Base-by-base conservation (phyloP, 2,888 invertebrate genomes). In the Lasiommata megera region DNA sequence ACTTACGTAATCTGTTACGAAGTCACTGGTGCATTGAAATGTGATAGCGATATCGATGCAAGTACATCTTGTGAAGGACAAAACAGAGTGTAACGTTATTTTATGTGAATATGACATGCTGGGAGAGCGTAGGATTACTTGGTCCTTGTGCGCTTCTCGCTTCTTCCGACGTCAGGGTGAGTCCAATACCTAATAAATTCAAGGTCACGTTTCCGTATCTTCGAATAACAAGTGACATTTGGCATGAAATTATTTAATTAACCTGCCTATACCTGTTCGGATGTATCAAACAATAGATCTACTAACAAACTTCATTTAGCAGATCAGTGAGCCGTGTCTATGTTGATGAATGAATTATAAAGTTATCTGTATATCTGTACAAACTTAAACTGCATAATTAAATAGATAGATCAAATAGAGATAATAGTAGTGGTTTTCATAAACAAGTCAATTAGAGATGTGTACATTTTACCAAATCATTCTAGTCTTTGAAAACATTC, bases 51-150 rank as follows among this genome's bases (percentile, higher is more conserved):
- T 68, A 71, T 73, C 74, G 74, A 72, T 72, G 71, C 72, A 71
- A 67, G 67, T 68, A 68, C 69, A 68, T 67, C 68, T 72, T 72
- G 68, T 68, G 70, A 70, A 69, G 72, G 72, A 71, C 71, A 67
- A 59, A 66, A 65, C 77, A 72, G 71, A 68, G 76, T 64, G 70
- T 67, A 64, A 64, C 65, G 18, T 53, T 9, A 64, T 71, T 68
- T 58, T 68, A 65, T 68, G 71, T 77, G 80, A 79, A 78, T 68
- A 91, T 91, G 91, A 91, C 91, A 80, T 91, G 91, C 80, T 91
- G 91, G 91, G 91, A 91, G 67, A 91, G 84, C 65, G 89, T 91
- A 79, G 89, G 91, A 70, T 82, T 91, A 62, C 82, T 91, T 75
- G 91, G 91, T 66, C 91, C 91, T 64, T 91, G 91, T 75, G 89